Conservation (phyloP, 2,797 vertebrate genomes). For the Acanthornis magna region DNA sequence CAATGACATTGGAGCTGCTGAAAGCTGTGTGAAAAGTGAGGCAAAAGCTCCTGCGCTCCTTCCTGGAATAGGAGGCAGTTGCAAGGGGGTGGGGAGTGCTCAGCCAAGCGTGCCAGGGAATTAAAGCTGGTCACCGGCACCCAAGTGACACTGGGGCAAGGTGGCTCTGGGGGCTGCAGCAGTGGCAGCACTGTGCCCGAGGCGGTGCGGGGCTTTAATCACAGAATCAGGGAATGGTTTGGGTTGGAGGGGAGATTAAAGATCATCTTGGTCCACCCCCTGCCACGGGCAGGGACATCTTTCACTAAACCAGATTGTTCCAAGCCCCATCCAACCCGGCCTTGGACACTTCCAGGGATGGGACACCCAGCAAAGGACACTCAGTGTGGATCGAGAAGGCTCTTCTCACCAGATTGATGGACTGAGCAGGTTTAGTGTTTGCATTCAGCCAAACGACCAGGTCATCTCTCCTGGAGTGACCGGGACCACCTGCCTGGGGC, state of each 20-base stretch:
- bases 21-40: slow-evolving; percentile 73
- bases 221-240: neutral
- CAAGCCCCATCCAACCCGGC: neutral
- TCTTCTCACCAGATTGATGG: fast-evolving
- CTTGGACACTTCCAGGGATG: neutral
- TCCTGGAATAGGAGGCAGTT: slow-evolving; percentile 56
- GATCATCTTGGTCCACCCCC: neutral
- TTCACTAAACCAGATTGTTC: neutral
- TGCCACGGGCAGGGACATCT: neutral
- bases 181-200: fast-evolving
- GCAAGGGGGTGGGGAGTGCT: slow-evolving; percentile 61
- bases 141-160: neutral
- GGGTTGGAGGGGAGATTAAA: too few relatives aligned
- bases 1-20: slow-evolving; percentile 76
- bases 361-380: neutral
- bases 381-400: fast-evolving
- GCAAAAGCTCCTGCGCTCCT: slow-evolving; percentile 65
- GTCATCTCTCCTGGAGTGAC: neutral
- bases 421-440: neutral
- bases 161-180: neutral
- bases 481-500: fast-evolving
- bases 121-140: neutral
- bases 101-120: slow-evolving; percentile 35
- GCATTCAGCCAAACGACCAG: fast-evolving
- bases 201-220: neutral